Evolutionary conservation across 2,888 invertebrate genomes (phyloP).

Genomic region (Drosophila longiperda): DNA sequence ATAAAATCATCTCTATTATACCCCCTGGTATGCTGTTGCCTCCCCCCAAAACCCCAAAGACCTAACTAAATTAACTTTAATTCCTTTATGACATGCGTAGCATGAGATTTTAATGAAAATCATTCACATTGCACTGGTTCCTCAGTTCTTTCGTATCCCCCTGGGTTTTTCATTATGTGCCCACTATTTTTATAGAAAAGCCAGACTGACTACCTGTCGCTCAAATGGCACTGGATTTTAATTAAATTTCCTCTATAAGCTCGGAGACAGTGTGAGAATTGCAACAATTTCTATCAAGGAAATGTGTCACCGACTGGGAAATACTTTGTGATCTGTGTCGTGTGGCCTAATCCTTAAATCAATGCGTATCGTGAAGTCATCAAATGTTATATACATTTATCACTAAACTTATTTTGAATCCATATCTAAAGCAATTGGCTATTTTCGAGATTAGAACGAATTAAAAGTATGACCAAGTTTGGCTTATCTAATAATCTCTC

Average conservation of each 20-base stretch:
- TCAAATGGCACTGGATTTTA: slow-evolving; percentile 12
- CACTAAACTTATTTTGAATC: neutral
- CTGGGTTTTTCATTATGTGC: slow-evolving; percentile 3
- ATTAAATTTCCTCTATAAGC: slow-evolving; percentile 14
- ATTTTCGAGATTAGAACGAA: neutral
- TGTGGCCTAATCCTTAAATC: too few species aligned
- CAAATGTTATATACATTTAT: neutral
- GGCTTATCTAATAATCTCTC: too few species aligned
- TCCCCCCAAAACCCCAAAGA: too few species aligned
- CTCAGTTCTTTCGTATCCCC: slow-evolving; percentile 8
- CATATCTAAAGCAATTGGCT: neutral
- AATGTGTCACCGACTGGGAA: neutral
- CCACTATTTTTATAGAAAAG: neutral
- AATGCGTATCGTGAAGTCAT: neutral
- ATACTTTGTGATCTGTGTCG: neutral
- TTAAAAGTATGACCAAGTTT: neutral
- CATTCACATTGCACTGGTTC: slow-evolving; percentile 34
- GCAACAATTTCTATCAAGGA: neutral
- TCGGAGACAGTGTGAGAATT: neutral
- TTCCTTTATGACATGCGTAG: slow-evolving; percentile 53
- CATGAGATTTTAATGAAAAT: slow-evolving; percentile 72
- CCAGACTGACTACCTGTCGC: slow-evolving; percentile 9
- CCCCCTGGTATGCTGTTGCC: neutral
- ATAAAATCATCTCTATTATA: slow-evolving; percentile 20
- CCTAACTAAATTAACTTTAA: slow-evolving; percentile 36